Evolutionary conservation across 2,888 invertebrate species (phyloP).

Genomic region (Mesochorus sp.): DNA sequence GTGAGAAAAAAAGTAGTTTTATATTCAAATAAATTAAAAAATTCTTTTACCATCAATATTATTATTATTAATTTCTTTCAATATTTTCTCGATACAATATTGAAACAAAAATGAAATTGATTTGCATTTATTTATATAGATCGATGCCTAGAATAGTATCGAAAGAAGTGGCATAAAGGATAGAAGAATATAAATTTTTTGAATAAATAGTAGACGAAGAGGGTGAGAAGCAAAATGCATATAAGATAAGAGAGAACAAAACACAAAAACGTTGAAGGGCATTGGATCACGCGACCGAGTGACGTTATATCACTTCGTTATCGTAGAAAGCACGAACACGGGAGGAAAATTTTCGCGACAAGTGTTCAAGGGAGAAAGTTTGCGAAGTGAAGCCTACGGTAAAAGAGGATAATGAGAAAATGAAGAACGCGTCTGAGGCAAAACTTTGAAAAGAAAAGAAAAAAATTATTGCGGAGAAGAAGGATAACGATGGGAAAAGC

Average conservation of each 20-base stretch:
- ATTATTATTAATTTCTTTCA: no score
- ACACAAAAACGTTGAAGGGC: neutral
- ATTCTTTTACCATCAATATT: no score
- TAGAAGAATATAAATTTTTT: no score
- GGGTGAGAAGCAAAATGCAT: no score
- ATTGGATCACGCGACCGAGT: slow-evolving; percentile 4
- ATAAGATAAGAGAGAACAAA: neutral
- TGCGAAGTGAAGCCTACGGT: neutral
- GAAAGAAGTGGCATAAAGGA: no score
- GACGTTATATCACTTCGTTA: neutral
- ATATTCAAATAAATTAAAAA: no score
- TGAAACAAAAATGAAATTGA: no score
- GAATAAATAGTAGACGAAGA: no score
- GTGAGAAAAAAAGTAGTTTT: no score
- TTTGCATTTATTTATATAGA: no score
- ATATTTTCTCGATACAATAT: no score
- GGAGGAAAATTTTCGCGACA: neutral
- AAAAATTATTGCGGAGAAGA: neutral
- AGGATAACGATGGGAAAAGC: slow-evolving; percentile 1
- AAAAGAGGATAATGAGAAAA: slow-evolving; percentile 32
- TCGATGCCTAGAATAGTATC: no score
- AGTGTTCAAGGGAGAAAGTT: neutral
- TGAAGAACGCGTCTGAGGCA: slow-evolving; percentile 1
- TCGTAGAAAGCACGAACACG: neutral
- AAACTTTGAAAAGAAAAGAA: slow-evolving; percentile 1